phyloP scores from a whole-genome alignment of 2,888 invertebrate genomes.

The Erpobdella octoculata region DNA sequence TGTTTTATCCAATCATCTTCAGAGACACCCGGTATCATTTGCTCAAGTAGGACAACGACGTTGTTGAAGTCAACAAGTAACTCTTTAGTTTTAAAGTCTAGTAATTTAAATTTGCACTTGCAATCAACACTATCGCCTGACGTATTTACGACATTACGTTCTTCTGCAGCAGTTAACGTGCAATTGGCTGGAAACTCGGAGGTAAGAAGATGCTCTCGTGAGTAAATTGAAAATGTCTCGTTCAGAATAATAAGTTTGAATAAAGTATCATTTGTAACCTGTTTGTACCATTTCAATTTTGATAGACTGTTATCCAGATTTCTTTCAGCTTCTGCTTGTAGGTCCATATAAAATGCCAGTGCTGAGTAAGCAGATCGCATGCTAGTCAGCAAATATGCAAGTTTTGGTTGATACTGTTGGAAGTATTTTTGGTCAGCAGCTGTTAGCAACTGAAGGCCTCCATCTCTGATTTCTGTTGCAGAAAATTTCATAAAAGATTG shows the following conservation, averaged over 20 bases:
- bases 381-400: background rate
- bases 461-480: background rate
- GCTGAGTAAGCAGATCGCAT: background rate
- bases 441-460: background rate
- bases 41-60: no score
- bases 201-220: background rate
- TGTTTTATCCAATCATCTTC: background rate
- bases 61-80: background rate
- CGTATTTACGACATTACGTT: no score
- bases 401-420: background rate
- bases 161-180: no score
- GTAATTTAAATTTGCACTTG: background rate
- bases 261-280: constrained; percentile 10
- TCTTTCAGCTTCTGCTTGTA: background rate
- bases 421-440: background rate
- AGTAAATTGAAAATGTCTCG: background rate
- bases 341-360: constrained; percentile 11
- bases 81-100: background rate
- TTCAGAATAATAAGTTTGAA: constrained; percentile 5
- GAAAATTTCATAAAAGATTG: background rate
- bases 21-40: no score
- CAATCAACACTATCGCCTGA: background rate
- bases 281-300: background rate
- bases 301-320: background rate
- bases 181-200: no score